phyloP scores from a whole-genome alignment of 2,888 invertebrate genomes.

The Mactromeris polynyma region DNA sequence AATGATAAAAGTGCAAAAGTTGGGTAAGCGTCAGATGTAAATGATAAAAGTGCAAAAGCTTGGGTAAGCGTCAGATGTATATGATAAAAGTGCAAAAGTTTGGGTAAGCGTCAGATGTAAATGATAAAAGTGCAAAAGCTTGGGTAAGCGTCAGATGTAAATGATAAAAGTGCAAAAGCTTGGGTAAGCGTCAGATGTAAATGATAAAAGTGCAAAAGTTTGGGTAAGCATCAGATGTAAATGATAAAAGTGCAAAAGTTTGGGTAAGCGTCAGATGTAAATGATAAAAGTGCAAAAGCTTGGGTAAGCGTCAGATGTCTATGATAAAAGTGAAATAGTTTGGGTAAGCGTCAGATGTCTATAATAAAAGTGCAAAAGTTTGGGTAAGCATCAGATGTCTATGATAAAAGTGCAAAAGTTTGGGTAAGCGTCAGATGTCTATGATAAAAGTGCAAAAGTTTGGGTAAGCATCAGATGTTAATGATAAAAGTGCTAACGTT shows the following conservation, averaged over 20 bases:
- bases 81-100: no score
- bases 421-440: slow-evolving; percentile 2
- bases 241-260: no score
- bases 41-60: no score
- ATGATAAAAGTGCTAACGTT: no score
- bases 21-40: neutral
- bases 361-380: no score
- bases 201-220: no score
- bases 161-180: no score
- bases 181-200: neutral
- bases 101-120: neutral
- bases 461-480: slow-evolving; percentile 6
- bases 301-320: slow-evolving; percentile 2
- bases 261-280: neutral
- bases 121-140: no score
- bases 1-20: no score
- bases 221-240: slow-evolving; percentile 2
- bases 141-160: neutral
- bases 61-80: neutral
- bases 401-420: no score
- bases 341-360: slow-evolving; percentile 2
- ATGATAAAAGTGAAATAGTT: neutral
- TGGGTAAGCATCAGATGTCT: slow-evolving; percentile 7
- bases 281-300: no score
- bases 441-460: no score